Evolutionary conservation across 2,113 vertebrate species (phyloP).

Genomic region (Mesembrinibis cayennensis): DNA sequence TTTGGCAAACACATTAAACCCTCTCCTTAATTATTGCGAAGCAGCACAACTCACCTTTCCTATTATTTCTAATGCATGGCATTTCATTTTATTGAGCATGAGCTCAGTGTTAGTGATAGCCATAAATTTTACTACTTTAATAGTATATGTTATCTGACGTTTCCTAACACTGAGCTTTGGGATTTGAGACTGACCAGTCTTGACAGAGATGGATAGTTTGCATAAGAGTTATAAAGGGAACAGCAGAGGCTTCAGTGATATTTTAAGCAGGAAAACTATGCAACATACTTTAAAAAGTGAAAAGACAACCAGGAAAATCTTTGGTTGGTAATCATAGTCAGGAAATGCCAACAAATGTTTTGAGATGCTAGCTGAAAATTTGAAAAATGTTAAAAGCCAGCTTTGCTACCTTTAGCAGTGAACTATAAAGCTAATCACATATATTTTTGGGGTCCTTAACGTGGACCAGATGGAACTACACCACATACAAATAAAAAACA

Average conservation of each 20-base stretch:
- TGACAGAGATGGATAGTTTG: constrained; percentile 15
- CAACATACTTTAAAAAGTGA: constrained; percentile 2
- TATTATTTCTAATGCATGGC: background rate
- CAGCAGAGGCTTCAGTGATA: background rate
- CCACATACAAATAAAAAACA: constrained; percentile 55
- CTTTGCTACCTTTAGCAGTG: constrained; percentile 54
- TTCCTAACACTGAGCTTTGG: background rate
- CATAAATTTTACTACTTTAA: constrained; percentile 27
- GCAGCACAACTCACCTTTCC: background rate
- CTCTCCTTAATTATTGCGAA: background rate
- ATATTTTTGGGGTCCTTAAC: constrained; percentile 51
- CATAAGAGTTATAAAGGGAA: background rate
- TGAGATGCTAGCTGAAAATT: constrained; percentile 52
- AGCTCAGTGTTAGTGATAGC: background rate
- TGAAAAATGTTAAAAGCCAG: constrained; percentile 53
- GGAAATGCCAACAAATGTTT: constrained; percentile 39
- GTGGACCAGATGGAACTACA: constrained; percentile 46
- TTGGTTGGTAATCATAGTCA: constrained; percentile 1
- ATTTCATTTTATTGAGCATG: constrained; percentile 5
- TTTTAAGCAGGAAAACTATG: background rate
- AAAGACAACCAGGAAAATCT: background rate
- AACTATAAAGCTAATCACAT: constrained; percentile 52
- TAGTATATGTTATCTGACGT: constrained; percentile 18
- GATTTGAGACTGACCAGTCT: constrained; percentile 38
- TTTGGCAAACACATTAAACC: background rate